Evolutionary conservation across 1,140 invertebrate genomes (phyloP), one percentile per base, ranked within the genome.

Genomic region (Papilio dardanus): DNA sequence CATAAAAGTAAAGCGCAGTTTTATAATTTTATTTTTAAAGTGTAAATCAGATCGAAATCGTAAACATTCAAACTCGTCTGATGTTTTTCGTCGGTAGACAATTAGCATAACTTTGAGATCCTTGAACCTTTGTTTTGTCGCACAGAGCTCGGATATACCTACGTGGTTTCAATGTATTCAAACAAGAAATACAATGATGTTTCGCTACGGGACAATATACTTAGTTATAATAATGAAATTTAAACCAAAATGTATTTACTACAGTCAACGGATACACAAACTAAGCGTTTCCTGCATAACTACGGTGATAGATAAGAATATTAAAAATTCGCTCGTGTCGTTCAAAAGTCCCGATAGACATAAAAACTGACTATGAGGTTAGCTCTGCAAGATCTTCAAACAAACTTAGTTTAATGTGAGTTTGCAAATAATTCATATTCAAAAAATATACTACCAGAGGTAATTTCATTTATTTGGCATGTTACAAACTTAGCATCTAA

Each of bases 71-170:
- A 71, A 71, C 14, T 31, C 24, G 69, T 54, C 46, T 19, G 16
- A 28, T 73, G 42, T 73, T 73, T 58, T 73, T 33, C 28, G 19
- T 42, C 35, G 40, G 71, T 54, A 54, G 42, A 54, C 71, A 50
- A 71, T 73, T 73, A 73, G 28, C 71, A 73, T 73, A 73, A 33
- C 24, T 73, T 33, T 30, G 28, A 73, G 71, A 73, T 73, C 46
- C 46, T 73, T 73, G 71, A 73, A 73, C 71, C 71, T 73, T 73
- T 73, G 71, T 73, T 73, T 50, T 73, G 71, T 73, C 42, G 46
- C 71, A 40, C 69, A 8, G n/a, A 54, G 71, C 71, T 69, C 42
- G 28, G 46, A 54, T 54, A 31, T 71, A 73, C 71, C 71, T 73
- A 73, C 71, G 19, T 40, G 71, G 30, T 33, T 58, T 35, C 33